phyloP scores from a whole-genome alignment of 2,113 vertebrate genomes.

The Ameiurus melas region DNA sequence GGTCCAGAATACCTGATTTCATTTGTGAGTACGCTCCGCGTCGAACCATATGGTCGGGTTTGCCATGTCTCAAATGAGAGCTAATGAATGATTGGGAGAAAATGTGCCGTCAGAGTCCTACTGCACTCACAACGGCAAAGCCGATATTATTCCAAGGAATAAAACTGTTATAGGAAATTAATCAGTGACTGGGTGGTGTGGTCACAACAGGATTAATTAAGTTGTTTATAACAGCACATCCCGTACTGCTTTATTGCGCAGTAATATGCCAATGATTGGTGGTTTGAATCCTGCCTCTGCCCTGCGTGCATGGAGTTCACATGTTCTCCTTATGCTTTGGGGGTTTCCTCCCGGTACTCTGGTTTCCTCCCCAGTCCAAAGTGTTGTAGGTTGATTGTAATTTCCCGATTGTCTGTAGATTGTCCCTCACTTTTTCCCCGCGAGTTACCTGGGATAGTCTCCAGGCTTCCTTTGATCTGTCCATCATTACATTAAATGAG shows the following conservation, averaged over 20 bases:
- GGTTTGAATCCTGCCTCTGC: too few relatives aligned
- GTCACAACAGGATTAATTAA: not conserved
- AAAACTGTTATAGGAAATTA: not conserved
- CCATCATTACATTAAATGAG: not conserved
- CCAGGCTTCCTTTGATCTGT: not conserved
- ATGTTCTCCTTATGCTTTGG: too few relatives aligned
- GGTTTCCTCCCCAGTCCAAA: too few relatives aligned
- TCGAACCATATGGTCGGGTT: constrained; percentile 6
- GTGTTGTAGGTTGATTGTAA: too few relatives aligned
- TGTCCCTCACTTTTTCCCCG: too few relatives aligned
- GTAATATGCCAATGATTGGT: not conserved
- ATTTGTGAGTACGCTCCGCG: constrained; percentile 26
- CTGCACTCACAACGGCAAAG: not conserved
- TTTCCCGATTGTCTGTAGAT: too few relatives aligned
- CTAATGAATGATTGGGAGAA: constrained; percentile 14
- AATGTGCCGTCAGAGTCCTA: not conserved
- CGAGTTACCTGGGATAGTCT: too few relatives aligned
- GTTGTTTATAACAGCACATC: not conserved
- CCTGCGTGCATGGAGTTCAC: too few relatives aligned
- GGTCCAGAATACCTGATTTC: constrained; percentile 29
- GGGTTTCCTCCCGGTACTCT: too few relatives aligned
- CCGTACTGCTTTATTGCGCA: not conserved
- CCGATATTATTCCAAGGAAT: not conserved
- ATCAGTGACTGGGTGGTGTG: not conserved
- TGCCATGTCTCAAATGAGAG: constrained; percentile 16